Percentiles rank a stretch among this genome's conserved stretches.
Evolutionary conservation across 2,113 vertebrate genomes (phyloP).

Genomic region (Phrynocephalus versicolor): DNA sequence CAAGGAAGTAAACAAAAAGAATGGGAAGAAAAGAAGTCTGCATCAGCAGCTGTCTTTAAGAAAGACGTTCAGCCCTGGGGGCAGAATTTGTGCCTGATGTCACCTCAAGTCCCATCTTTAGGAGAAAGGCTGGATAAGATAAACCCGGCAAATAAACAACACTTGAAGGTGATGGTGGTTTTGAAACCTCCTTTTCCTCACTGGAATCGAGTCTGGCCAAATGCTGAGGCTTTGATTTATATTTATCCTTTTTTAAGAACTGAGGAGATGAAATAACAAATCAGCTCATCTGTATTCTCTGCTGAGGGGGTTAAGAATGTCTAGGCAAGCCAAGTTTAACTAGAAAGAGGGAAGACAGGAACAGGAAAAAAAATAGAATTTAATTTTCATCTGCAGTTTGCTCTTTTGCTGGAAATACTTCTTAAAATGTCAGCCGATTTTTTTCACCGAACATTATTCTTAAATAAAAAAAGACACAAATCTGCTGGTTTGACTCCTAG

Average conservation of each 20-base stretch:
- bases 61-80: neutral
- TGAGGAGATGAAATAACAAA: conserved; percentile 35
- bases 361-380: conserved; percentile 17
- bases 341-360: neutral
- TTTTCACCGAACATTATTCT: conserved; percentile 57
- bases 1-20: neutral
- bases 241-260: conserved; percentile 47
- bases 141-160: neutral
- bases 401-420: conserved; percentile 51
- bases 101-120: neutral
- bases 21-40: neutral
- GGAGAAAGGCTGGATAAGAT: neutral
- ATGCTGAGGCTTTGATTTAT: conserved; percentile 25
- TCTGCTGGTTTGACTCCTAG: conserved; percentile 61
- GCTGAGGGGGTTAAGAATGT: conserved; percentile 38
- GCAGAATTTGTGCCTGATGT: conserved; percentile 18
- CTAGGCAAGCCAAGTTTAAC: conserved; percentile 33
- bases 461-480: conserved; percentile 57
- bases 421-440: conserved; percentile 42
- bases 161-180: conserved; percentile 13
- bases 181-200: neutral
- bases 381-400: conserved; percentile 47
- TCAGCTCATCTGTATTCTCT: conserved; percentile 24
- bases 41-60: neutral
- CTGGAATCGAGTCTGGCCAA: neutral